These are phyloP conservation scores for Hylaeus volcanicus DNA, from an alignment of 1,140 invertebrate genomes.

Conservation along the genomic window DNA sequence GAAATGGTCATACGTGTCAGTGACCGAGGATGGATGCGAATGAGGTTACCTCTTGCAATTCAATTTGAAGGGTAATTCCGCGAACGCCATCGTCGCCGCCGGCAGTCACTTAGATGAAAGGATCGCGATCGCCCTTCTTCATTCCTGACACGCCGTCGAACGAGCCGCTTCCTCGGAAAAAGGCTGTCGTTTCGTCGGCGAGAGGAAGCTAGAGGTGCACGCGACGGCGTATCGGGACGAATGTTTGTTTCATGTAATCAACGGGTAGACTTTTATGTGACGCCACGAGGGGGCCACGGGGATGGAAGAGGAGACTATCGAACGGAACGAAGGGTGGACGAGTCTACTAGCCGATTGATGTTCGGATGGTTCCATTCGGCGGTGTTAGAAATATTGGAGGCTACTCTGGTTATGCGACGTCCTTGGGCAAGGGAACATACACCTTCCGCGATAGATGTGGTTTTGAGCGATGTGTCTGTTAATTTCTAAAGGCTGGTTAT, in stretches of 20 bases:
- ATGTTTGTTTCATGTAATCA: constrained; percentile 53
- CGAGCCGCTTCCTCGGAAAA: neutral
- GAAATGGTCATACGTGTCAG: constrained; percentile 44
- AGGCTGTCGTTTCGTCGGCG: neutral
- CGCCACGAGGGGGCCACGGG: too few relatives aligned
- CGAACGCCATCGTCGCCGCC: constrained; percentile 1
- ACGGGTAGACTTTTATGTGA: constrained; percentile 12
- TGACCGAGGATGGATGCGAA: constrained; percentile 39
- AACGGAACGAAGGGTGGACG: neutral
- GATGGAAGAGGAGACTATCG: neutral
- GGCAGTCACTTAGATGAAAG: constrained; percentile 34
- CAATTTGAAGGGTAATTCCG: constrained; percentile 45
- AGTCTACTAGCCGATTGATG: neutral
- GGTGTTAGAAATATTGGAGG: neutral
- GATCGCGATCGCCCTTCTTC: constrained; percentile 28
- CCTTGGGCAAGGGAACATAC: too few relatives aligned
- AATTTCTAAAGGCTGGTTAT: too few relatives aligned
- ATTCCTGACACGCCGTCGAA: constrained; percentile 28
- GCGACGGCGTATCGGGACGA: constrained; percentile 2
- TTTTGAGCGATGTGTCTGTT: too few relatives aligned
- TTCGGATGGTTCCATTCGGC: neutral
- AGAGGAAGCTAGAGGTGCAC: neutral
- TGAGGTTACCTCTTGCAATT: constrained; percentile 50
- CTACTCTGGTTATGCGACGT: too few relatives aligned
- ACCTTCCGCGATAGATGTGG: too few relatives aligned